phyloP scores from a whole-genome alignment of 1,140 invertebrate species.

The Hycleus cichorii region DNA sequence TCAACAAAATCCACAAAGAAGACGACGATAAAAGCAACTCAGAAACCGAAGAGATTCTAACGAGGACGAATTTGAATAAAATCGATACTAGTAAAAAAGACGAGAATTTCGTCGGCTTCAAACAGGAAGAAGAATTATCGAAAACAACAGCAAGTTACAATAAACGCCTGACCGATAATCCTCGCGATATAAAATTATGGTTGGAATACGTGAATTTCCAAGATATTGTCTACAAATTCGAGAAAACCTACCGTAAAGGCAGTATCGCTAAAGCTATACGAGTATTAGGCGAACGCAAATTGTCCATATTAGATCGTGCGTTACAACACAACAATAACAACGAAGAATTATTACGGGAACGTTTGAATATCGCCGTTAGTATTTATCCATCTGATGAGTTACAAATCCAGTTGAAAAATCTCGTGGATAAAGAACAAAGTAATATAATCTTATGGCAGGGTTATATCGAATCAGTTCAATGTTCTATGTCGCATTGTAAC shows the following conservation, averaged over 20 bases:
- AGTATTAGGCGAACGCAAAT: constrained; percentile 46
- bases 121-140: constrained; percentile 44
- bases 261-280: constrained; percentile 40
- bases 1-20: neutral
- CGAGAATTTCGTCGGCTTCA: constrained; percentile 29
- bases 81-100: constrained; percentile 20
- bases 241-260: constrained; percentile 39
- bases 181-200: constrained; percentile 47
- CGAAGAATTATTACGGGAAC: constrained; percentile 43
- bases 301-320: constrained; percentile 51
- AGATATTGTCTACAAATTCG: constrained; percentile 42
- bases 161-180: constrained; percentile 43
- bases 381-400: constrained; percentile 50
- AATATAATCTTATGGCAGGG: constrained; percentile 53
- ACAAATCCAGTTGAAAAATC: constrained; percentile 39
- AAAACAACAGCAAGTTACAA: constrained; percentile 47
- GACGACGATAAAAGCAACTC: neutral
- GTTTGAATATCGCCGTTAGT: constrained; percentile 44
- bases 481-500: constrained; percentile 54
- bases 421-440: constrained; percentile 46
- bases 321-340: constrained; percentile 45
- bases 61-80: constrained; percentile 1
- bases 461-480: constrained; percentile 50
- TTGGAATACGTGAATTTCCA: constrained; percentile 52
- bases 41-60: constrained; percentile 39